Base-by-base conservation (phyloP, 2,113 vertebrate genomes). In the Caranx ignobilis region DNA sequence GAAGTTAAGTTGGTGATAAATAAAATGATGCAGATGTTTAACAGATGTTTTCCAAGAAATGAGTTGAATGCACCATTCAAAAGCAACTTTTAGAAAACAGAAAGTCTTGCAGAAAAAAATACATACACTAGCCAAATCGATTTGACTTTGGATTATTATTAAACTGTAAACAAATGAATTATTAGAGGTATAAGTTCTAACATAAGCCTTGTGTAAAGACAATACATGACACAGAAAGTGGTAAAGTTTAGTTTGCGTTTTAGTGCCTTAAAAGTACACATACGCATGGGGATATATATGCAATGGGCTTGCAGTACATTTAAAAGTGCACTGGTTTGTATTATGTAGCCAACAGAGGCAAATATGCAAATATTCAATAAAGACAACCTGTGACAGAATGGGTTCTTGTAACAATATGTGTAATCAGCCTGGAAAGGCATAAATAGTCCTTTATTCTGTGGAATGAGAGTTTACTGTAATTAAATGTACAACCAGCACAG, bases 391-490 rank as follows among this genome's bases (percentile, higher is more conserved):
- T 52, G 31, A 71, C 41, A 47, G 41, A 7, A 60, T 80, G 45
- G 11, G 65, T 75, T 82, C 10, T 70, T 74, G 59, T 67, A 47
- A 65, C 50, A 26, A 66, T 56, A 18, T 6, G 48, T 55, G 47
- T 71, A 13, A 21, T 84, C 74, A 56, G 37, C 18, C 50, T 74
- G 15, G 19, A 70, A 45, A 55, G 57, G 31, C 64, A 56, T 35
- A 62, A 57, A 73, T 75, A 82, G 86, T 71, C 65, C 26, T 26
- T 67, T 48, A 65, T 78, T 13, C 11, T 47, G 39, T 69, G 31
- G 48, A 43, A 66, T 80, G 21, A 15, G 18, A 43, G 37, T 87
- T 89, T 82, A 55, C 73, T 77, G 73, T 87, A 68, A 85, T 89
- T 83, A 87, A 84, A 87, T 12, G 54, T 26, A 56, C 68, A 32